A percentile compares a stretch with the other conserved stretches of the same genome.
Evolutionary conservation across 2,113 vertebrate genomes (phyloP).

Genomic region (Carlito syrichta): DNA sequence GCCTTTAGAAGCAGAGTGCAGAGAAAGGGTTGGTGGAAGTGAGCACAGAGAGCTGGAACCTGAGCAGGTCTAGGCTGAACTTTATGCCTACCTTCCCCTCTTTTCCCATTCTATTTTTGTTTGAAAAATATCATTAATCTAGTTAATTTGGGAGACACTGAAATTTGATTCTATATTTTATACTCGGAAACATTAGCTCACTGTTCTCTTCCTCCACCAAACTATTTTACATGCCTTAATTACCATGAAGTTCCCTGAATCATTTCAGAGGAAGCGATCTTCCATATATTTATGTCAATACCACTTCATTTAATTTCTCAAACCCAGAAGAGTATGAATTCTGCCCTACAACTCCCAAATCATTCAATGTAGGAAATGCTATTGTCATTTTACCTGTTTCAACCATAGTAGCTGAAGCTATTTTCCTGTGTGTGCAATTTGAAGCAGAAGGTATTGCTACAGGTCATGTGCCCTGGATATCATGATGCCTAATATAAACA

Average conservation of each 20-base stretch:
- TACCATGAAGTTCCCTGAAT: slow-evolving; percentile 7
- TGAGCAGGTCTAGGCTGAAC: neutral
- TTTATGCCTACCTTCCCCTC: neutral
- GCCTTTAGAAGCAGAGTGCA: neutral
- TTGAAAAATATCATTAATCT: slow-evolving; percentile 45
- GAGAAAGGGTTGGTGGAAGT: neutral
- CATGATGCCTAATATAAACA: slow-evolving; percentile 32
- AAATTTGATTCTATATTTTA: slow-evolving; percentile 22
- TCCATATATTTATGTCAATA: neutral
- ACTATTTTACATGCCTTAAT: slow-evolving; percentile 45
- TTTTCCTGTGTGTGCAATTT: neutral
- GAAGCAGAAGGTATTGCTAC: slow-evolving; percentile 10
- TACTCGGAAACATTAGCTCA: slow-evolving; percentile 28
- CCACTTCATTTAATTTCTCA: slow-evolving; percentile 44
- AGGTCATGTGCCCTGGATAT: slow-evolving; percentile 14
- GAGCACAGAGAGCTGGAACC: neutral
- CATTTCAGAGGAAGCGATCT: neutral
- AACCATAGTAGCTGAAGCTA: slow-evolving; percentile 9
- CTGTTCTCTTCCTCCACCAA: neutral
- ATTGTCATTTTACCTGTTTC: slow-evolving; percentile 19
- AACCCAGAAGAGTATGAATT: neutral
- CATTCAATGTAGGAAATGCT: slow-evolving; percentile 11
- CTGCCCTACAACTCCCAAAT: neutral
- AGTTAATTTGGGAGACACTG: slow-evolving; percentile 15
- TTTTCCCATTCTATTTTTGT: slow-evolving; percentile 3